Base-by-base conservation (phyloP, 2,888 invertebrate genomes). In the Eremobia ochroleuca region DNA sequence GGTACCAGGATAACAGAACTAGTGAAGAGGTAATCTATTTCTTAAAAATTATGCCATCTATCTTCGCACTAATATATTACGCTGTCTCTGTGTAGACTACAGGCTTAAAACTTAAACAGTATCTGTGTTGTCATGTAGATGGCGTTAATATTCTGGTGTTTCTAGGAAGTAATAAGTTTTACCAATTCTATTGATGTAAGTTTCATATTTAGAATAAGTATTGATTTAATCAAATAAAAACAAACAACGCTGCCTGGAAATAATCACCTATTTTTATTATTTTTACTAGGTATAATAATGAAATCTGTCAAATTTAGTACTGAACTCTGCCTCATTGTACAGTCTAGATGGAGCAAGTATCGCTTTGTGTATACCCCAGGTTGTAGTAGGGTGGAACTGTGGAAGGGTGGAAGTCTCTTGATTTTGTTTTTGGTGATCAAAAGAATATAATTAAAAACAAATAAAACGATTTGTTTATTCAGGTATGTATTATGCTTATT, bases 81-180 rank as follows among this genome's bases (percentile, higher is more conserved):
- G n/a, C 31, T 18, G 11, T 68, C 34, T 11, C 34, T 34, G 9
- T 25, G 25, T 11, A n/a, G 21, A 31, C 31, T 46, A 28, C 21
- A 65, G 25, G 9, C 46, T 31, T 31, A 49, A 46, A 46, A 9
- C 37, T 64, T 28, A 40, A 21, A 49, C 28, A 25, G 13, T 40
- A 25, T 15, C n/a, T 40, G 21, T 40, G 13, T 28, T 28, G 1
- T 40, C 9, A 40, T 21, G 15, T 40, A 69, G 69, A 40, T 70
- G 69, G 58, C 58, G 58, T 61, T 68, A 11, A 49, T 70, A 70
- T 61, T 18, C 40, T 13, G 28, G 15, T 59, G 40, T 31, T 70
- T 58, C 40, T 59, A 40, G 40, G 21, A 15, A 28, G 28, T 9
- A n/a, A 3, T 4, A 25, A 21, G n/a, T 37, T 55, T 37, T n/a